Conservation (phyloP, 2,888 invertebrate genomes). For the Caradrina clavipalpis region DNA sequence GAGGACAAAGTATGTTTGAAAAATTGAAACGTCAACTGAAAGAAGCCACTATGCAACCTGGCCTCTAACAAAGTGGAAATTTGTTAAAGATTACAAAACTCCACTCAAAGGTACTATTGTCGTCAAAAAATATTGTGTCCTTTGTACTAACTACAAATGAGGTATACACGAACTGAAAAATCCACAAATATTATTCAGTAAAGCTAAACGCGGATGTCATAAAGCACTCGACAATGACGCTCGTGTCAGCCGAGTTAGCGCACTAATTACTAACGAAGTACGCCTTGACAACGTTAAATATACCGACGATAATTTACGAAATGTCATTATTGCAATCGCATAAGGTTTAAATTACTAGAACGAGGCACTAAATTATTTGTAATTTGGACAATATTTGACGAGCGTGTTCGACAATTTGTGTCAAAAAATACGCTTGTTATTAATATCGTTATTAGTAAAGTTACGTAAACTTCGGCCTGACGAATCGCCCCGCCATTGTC, state of each 20-base stretch:
- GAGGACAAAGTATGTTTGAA: constrained; percentile 44
- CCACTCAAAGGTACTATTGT: constrained; percentile 60
- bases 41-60: constrained; percentile 45
- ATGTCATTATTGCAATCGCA: constrained; percentile 51
- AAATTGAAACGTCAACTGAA: constrained; percentile 53
- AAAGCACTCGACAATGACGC: constrained; percentile 73
- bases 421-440: constrained; percentile 70
- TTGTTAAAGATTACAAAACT: constrained; percentile 67
- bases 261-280: constrained; percentile 78
- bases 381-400: constrained; percentile 62
- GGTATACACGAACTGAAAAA: constrained; percentile 77
- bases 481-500: constrained; percentile 64
- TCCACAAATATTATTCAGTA: constrained; percentile 76
- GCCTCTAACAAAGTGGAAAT: constrained; percentile 50
- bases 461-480: constrained; percentile 72
- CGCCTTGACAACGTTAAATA: constrained; percentile 67
- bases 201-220: constrained; percentile 72
- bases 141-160: constrained; percentile 70
- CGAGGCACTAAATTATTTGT: constrained; percentile 26
- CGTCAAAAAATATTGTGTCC: constrained; percentile 71
- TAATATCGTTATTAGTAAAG: constrained; percentile 74
- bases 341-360: constrained; percentile 64
- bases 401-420: constrained; percentile 70
- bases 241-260: constrained; percentile 80
- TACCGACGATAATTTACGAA: constrained; percentile 32